A percentile compares a stretch with the other conserved stretches of the same genome.
phyloP scores from a whole-genome alignment of 2,888 invertebrate genomes.

The Eurytoma californica region DNA sequence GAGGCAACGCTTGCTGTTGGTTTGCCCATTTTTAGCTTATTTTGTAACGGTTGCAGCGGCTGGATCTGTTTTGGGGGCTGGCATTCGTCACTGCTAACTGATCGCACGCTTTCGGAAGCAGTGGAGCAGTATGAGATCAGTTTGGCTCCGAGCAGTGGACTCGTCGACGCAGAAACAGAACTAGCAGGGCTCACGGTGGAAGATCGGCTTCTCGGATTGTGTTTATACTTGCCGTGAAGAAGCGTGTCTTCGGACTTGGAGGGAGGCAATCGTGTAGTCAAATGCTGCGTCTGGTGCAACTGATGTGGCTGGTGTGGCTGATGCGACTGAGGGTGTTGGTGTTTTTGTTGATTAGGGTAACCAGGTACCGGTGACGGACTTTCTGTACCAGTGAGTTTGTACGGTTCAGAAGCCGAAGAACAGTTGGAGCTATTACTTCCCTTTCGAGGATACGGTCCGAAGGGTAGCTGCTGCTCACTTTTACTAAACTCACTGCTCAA shows the following conservation, averaged over 20 bases:
- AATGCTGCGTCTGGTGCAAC: no score
- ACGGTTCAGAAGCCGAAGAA: conserved; percentile 66
- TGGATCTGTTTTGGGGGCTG: conserved; percentile 61
- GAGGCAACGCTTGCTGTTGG: conserved; percentile 73
- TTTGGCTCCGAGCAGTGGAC: conserved; percentile 81
- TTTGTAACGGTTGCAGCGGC: conserved; percentile 38
- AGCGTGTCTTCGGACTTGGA: conserved; percentile 89
- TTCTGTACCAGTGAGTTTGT: conserved; percentile 58
- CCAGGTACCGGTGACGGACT: no score
- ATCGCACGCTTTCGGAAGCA: conserved; percentile 79
- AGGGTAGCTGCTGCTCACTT: conserved; percentile 85
- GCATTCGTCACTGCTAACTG: conserved; percentile 75
- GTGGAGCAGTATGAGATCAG: conserved; percentile 71
- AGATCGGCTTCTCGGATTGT: conserved; percentile 76
- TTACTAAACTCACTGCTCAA: conserved; percentile 86
- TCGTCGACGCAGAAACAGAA: conserved; percentile 81
- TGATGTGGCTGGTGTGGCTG: no score
- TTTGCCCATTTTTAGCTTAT: conserved; percentile 63
- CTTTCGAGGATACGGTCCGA: conserved; percentile 67
- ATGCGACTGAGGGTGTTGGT: no score
- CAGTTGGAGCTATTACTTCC: conserved; percentile 68
- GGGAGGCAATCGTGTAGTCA: conserved; percentile 78
- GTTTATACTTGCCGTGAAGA: conserved; percentile 68
- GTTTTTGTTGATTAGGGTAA: no score
- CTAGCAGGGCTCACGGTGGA: conserved; percentile 77